Conservation (phyloP, 2,113 vertebrate genomes). For the Colaptes auratus region DNA sequence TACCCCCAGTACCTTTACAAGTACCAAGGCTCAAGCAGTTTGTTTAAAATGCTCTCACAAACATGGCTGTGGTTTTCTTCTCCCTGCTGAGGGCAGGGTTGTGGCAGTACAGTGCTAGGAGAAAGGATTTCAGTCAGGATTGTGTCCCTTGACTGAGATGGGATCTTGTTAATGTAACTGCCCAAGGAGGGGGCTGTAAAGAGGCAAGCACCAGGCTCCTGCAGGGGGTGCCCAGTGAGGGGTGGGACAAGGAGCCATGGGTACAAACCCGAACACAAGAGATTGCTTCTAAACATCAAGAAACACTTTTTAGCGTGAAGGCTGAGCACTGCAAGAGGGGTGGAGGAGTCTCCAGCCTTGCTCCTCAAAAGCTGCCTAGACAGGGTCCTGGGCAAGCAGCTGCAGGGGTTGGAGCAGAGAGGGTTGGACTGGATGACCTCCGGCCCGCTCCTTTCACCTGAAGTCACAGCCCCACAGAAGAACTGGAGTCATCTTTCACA, state of each 20-base stretch:
- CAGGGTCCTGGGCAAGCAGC: neutral
- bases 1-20: neutral
- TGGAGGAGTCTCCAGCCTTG: no score
- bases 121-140: neutral
- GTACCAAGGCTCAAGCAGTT: neutral
- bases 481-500: neutral
- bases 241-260: no score
- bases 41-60: neutral
- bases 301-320: accelerated
- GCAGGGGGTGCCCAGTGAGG: no score
- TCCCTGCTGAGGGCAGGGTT: accelerated
- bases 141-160: accelerated
- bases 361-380: neutral
- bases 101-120: neutral
- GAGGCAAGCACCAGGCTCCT: neutral
- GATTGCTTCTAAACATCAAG: no score
- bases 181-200: neutral
- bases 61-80: no score
- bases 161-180: accelerated
- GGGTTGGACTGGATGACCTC: accelerated
- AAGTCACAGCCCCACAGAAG: no score
- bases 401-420: no score
- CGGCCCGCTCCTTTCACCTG: neutral
- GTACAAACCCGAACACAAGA: neutral
- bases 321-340: neutral